Conservation (phyloP, 2,888 invertebrate genomes). For the Dasysyrphus albostriatus region DNA sequence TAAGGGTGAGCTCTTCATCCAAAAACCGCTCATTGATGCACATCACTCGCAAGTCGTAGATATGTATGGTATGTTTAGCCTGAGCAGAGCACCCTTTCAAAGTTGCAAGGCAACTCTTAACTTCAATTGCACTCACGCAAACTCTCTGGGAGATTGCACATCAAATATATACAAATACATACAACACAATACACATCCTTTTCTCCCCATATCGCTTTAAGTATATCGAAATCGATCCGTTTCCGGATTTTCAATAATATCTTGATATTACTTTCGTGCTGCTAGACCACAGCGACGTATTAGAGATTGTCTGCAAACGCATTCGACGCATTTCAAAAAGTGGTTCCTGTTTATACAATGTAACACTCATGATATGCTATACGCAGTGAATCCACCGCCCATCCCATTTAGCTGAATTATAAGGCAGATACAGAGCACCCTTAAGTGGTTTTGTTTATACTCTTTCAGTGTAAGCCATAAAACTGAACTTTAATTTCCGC, state of each 20-base stretch:
- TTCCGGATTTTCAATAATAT: slow-evolving; percentile 49
- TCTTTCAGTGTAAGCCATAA: slow-evolving; percentile 70
- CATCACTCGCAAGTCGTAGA: slow-evolving; percentile 14
- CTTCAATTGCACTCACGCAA: slow-evolving; percentile 71
- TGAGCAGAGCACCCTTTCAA: slow-evolving; percentile 16
- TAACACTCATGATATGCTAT: background rate
- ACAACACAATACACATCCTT: background rate
- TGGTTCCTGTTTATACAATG: slow-evolving; percentile 42
- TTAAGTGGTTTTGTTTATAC: slow-evolving; percentile 72
- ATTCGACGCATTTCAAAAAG: slow-evolving; percentile 70
- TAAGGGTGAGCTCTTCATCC: slow-evolving; percentile 16
- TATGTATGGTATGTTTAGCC: background rate
- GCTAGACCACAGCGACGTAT: slow-evolving; percentile 52
- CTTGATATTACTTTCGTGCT: slow-evolving; percentile 63
- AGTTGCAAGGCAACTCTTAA: slow-evolving; percentile 45
- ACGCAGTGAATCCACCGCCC: slow-evolving; percentile 9
- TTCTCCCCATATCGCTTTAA: background rate
- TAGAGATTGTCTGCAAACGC: slow-evolving; percentile 59
- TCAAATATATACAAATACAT: slow-evolving; percentile 10
- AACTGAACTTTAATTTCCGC: slow-evolving; percentile 75
- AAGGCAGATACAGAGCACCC: slow-evolving; percentile 13
- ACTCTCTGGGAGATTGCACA: slow-evolving; percentile 50
- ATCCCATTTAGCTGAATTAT: background rate
- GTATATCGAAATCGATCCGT: slow-evolving; percentile 60
- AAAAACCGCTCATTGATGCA: slow-evolving; percentile 44